Evolutionary conservation across 2,888 invertebrate genomes (phyloP), one percentile per base, ranked within the genome.

Genomic region (Synergus gifuensis): DNA sequence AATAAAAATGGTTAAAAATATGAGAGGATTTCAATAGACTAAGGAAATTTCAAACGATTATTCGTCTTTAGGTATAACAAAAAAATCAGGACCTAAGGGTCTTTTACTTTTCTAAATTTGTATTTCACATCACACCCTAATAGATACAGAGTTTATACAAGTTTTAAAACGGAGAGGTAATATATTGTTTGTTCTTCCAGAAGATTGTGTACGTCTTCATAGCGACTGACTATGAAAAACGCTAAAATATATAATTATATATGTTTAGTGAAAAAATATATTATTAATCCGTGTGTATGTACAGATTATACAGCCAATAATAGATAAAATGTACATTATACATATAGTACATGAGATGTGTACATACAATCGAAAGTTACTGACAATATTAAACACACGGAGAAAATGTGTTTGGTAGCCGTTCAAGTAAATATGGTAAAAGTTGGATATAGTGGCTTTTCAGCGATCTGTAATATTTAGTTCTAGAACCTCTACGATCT

Each of bases 201-300:
- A 14, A 46, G 14, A 46, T 46, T 4, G 46, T 46, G 14, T 46
- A 14, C 46, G 46, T 46, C 46, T 12, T 46, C 46, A 14, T 14
- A 46, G 14, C 2, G 14, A 46, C 4, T 4, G 46, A 14, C 44
- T 46, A 46, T 46, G 12, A 46, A 46, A 3, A 46, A 46, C 2
- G 46, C 46, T 46, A 46, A 46, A 46, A 46, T 28, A 28, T 28
- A 28, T 28, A 28, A 28, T 28, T 46, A 54, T n/a, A 54, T 64
- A 83, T 73, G 80, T 77, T 73, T 79, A 60, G 54, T 69, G 77
- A 12, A 40, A 40, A 12, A 80, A 79, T 79, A 60, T 60, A 60
- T 60, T 60, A 60, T 80, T 76, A 76, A 81, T 42, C 8, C 76
- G 44, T 44, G 58, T 16, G 46, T 78, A 42, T 40, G 40, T 28